Base-by-base conservation (phyloP, 2,888 invertebrate species). In the Latrodectus hesperus region DNA sequence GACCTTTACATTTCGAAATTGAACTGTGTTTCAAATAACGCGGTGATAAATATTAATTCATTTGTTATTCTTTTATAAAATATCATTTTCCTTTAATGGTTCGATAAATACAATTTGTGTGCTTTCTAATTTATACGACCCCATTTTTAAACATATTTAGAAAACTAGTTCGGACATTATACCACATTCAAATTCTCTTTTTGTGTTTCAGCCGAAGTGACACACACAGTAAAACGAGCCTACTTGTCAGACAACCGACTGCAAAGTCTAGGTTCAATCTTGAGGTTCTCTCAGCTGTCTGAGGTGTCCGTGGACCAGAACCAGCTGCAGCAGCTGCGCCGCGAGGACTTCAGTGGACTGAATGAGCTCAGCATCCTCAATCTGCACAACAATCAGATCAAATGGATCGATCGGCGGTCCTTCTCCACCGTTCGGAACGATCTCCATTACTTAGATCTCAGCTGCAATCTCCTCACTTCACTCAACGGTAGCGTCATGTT, bases 281-380 rank as follows among this genome's bases (percentile, higher is more conserved):
- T 88, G n/a, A 79, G 16, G 55, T 80, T 74, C 55, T 84, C 84
- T 1, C 84, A 88, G 38, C 60, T 88, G 68, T 9, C 65, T n/a
- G 84, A 88, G 22, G 75, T 88, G 16, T 49, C 67, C 16, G 65
- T 88, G 26, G 71, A 72, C 16, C 55, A 83, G 12, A 88, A 88
- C 72, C 71, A 64, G 10, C 55, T 88, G 14, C 26, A 17, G 26
- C 52, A 38, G 5, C 52, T 88, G 4, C 26, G 22, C 9, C 38
- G 38, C 10, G 51, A 84, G 11, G 84, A 88, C 22, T 76, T 88
- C 14, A 26, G 49, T 1, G 79, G 75, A 14, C 75, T 76, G 9
- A 74, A 84, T 49, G 84, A 68, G 9, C 65, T 68, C 9, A 65
- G 71, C 17, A 22, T 80, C 10, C n/a, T 81, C 16, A 72, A 81